Evolutionary conservation across 1,140 invertebrate genomes (phyloP).

Genomic region (Drosophila leontia): DNA sequence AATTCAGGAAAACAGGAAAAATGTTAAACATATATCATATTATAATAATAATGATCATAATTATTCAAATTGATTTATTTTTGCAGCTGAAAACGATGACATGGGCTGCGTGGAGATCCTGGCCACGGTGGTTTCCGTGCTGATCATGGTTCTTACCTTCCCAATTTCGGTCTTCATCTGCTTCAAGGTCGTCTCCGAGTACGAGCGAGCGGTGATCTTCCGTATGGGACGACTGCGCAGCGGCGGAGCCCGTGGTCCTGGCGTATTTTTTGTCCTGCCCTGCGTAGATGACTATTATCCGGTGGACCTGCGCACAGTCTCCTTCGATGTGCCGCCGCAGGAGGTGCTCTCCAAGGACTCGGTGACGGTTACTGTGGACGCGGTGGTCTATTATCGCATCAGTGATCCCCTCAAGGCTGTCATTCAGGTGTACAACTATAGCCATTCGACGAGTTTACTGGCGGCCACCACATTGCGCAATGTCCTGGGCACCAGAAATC

Average conservation of each 20-base stretch:
- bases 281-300: slow-evolving; percentile 96
- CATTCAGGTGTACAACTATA: slow-evolving; percentile 92
- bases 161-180: slow-evolving; percentile 94
- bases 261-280: slow-evolving; percentile 95
- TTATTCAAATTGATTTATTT: background rate
- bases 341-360: slow-evolving; percentile 96
- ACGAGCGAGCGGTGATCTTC: slow-evolving; percentile 96
- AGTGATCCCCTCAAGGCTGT: slow-evolving; percentile 92
- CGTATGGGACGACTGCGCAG: slow-evolving; percentile 91
- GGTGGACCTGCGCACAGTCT: slow-evolving; percentile 92
- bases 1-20: background rate
- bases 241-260: slow-evolving; percentile 87
- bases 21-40: background rate
- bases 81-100: slow-evolving; percentile 86
- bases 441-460: slow-evolving; percentile 92
- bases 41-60: too few species aligned
- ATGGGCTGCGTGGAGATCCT: slow-evolving; percentile 91
- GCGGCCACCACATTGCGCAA: slow-evolving; percentile 95
- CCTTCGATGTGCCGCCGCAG: slow-evolving; percentile 87
- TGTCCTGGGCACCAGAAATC: slow-evolving; percentile 95
- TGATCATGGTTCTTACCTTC: slow-evolving; percentile 92
- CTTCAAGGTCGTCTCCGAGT: slow-evolving; percentile 91
- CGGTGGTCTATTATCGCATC: slow-evolving; percentile 95
- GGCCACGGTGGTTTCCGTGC: slow-evolving; percentile 91
- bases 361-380: slow-evolving; percentile 96